phyloP scores from a whole-genome alignment of 2,113 vertebrate genomes.

The Halcyon malimbica region DNA sequence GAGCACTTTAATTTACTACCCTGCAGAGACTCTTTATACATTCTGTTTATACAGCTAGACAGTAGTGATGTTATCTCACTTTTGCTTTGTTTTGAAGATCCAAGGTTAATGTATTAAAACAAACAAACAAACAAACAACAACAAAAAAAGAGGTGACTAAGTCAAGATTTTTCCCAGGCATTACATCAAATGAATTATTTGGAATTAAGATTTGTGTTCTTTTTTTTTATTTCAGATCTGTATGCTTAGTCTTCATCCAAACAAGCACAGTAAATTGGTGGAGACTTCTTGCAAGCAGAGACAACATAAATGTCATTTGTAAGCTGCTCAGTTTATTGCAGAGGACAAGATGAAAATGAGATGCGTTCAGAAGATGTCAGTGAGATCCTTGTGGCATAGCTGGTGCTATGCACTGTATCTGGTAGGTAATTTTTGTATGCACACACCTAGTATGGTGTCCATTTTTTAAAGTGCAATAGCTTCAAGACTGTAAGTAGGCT shows the following conservation, averaged over 20 bases:
- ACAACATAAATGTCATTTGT: background rate
- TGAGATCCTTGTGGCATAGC: background rate
- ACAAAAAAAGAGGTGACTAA: background rate
- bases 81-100: constrained; percentile 17
- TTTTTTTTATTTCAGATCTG: background rate
- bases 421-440: background rate
- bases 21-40: constrained; percentile 4
- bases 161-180: background rate
- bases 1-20: background rate
- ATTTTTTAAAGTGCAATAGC: background rate
- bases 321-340: background rate
- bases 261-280: background rate
- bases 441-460: background rate
- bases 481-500: background rate
- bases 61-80: constrained; percentile 39
- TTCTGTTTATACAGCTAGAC: constrained; percentile 53
- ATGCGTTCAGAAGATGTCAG: background rate
- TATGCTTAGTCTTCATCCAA: background rate
- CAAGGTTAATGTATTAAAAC: constrained; percentile 48
- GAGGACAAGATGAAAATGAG: background rate
- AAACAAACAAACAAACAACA: background rate
- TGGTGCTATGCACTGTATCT: background rate
- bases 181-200: background rate
- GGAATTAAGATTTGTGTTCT: background rate
- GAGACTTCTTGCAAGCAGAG: background rate